These are phyloP conservation scores for Drosophila auraria DNA, from an alignment of 1,140 invertebrate genomes.

Conservation along the genomic window DNA sequence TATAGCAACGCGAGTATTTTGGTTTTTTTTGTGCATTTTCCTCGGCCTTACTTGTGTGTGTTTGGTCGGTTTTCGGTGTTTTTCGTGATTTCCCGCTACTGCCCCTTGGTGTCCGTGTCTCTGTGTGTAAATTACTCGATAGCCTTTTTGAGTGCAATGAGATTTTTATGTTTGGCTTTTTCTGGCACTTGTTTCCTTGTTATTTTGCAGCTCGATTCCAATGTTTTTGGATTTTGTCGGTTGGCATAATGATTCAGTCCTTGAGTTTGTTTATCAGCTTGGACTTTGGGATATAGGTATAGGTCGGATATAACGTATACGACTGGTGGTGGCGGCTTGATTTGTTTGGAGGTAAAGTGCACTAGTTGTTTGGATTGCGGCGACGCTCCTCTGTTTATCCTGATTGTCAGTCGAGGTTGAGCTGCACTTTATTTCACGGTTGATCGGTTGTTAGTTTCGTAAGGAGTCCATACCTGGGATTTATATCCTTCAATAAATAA, in stretches of 20 bases:
- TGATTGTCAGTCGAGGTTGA: conserved; percentile 26
- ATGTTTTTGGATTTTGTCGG: conserved; percentile 23
- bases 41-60: conserved; percentile 42
- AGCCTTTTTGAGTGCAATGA: conserved; percentile 73
- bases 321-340: conserved; percentile 3
- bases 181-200: conserved; percentile 51
- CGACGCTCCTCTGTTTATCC: not conserved
- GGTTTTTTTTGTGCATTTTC: conserved; percentile 54
- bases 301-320: conserved; percentile 21
- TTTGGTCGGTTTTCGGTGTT: conserved; percentile 30
- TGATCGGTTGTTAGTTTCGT: not conserved
- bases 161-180: conserved; percentile 70
- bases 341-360: conserved; percentile 26
- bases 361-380: conserved; percentile 4
- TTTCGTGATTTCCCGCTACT: conserved; percentile 15
- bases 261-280: conserved; percentile 38
- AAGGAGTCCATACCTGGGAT: not conserved
- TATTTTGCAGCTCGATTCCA: conserved; percentile 17
- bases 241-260: conserved; percentile 20
- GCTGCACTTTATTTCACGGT: conserved; percentile 7
- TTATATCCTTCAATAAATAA: not conserved
- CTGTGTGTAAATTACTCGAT: conserved; percentile 61
- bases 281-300: not conserved
- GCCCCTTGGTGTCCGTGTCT: conserved; percentile 8
- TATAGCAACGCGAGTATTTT: conserved; percentile 41